A percentile compares a stretch with the other conserved stretches of the same genome.
Conservation (phyloP, 2,113 vertebrate species). For the Aldabrachelys gigantea region DNA sequence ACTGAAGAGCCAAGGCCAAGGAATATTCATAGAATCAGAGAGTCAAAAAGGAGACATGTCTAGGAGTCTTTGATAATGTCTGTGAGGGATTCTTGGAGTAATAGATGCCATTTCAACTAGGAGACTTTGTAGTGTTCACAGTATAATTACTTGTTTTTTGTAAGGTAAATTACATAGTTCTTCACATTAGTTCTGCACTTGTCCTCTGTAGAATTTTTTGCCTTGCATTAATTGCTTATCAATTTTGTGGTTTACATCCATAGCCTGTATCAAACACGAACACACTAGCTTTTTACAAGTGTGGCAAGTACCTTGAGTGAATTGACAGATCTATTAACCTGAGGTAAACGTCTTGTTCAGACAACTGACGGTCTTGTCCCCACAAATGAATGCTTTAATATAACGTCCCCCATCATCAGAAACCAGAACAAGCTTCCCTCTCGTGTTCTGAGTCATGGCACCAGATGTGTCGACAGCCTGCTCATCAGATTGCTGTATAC, state of each 20-base stretch:
- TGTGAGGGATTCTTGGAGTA: neutral
- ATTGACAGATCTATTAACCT: neutral
- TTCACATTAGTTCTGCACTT: neutral
- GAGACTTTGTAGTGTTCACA: neutral
- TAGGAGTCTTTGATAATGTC: neutral
- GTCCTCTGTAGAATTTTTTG: neutral
- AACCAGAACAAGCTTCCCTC: neutral
- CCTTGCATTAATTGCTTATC: accelerated
- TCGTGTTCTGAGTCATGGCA: neutral
- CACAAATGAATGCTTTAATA: neutral
- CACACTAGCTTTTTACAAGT: neutral
- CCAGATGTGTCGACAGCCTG: neutral
- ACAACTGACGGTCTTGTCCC: neutral
- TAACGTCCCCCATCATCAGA: neutral
- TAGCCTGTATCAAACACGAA: too few relatives aligned
- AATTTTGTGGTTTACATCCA: accelerated
- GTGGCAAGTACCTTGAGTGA: neutral
- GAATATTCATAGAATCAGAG: too few relatives aligned
- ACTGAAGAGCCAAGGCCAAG: neutral
- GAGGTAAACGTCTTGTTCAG: neutral
- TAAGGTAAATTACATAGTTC: neutral
- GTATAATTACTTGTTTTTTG: neutral
- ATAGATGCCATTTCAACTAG: neutral
- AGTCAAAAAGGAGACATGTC: neutral
- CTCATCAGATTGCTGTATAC: neutral